A percentile compares a stretch with the other conserved stretches of the same genome.
Conservation (phyloP, 2,888 invertebrate genomes). For the Drosophila rubida region DNA sequence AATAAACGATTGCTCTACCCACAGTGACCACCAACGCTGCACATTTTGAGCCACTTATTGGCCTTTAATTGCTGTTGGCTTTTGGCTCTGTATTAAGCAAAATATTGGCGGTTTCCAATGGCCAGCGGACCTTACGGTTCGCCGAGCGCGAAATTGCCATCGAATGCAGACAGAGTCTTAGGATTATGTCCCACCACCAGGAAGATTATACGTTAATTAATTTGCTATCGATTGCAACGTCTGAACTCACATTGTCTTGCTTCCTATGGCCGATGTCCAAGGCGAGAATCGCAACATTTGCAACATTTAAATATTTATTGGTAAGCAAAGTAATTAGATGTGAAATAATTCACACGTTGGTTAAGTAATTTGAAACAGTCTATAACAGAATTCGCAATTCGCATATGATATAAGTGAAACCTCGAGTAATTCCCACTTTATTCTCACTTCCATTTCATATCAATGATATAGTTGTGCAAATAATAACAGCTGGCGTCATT, state of each 20-base stretch:
- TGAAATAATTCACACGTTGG: no score
- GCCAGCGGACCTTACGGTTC: conserved; percentile 26
- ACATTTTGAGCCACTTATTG: conserved; percentile 52
- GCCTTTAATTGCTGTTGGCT: conserved; percentile 62
- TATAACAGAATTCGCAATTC: no score
- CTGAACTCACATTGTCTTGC: conserved; percentile 51
- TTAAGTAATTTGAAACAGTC: no score
- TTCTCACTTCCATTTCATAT: no score
- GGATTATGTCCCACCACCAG: conserved; percentile 22
- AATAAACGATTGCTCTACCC: conserved; percentile 11
- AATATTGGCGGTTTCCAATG: conserved; percentile 56
- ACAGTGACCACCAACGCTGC: not conserved
- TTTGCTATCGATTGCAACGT: conserved; percentile 64
- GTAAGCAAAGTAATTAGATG: no score
- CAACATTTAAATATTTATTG: no score
- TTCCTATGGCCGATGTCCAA: conserved; percentile 31
- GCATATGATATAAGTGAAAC: no score
- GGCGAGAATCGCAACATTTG: no score
- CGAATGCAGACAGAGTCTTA: conserved; percentile 40
- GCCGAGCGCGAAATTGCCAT: conserved; percentile 49
- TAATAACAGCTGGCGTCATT: no score
- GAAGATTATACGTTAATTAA: conserved; percentile 72
- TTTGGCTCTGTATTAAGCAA: conserved; percentile 40
- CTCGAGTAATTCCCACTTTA: no score
- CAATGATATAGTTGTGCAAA: no score